These are phyloP conservation scores for Oreochromis aureus DNA, from an alignment of 2,113 vertebrate species.

Conservation along the genomic window DNA sequence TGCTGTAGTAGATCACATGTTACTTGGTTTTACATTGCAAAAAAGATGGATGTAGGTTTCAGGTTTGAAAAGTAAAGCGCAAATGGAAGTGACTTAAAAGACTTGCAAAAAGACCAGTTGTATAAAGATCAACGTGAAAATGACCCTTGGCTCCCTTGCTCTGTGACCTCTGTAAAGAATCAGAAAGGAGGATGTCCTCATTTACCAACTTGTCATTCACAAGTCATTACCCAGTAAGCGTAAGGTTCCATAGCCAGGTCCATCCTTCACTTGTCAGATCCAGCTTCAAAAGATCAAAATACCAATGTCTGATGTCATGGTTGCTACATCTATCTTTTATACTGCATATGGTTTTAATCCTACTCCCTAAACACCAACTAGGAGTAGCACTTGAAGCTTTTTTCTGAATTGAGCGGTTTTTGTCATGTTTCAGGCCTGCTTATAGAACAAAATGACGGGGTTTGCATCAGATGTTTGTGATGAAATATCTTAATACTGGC, in stretches of 20 bases:
- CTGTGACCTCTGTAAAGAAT: not conserved
- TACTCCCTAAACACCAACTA: not conserved
- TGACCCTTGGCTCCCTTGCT: not conserved
- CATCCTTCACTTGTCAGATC: not conserved
- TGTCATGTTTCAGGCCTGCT: not conserved
- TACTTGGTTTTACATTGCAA: not conserved
- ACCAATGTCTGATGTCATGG: not conserved
- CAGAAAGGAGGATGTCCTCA: not conserved
- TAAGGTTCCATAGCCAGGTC: accelerated
- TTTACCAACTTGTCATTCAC: not conserved
- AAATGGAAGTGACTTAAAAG: not conserved
- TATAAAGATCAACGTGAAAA: not conserved
- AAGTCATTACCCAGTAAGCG: not conserved
- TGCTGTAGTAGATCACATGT: not conserved
- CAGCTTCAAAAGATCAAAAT: not conserved
- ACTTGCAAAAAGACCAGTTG: not conserved
- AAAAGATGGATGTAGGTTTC: not conserved
- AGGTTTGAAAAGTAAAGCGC: not conserved
- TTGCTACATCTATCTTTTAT: not conserved
- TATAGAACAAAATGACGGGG: not conserved
- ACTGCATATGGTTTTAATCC: not conserved
- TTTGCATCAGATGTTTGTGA: not conserved
- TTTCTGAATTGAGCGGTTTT: not conserved
- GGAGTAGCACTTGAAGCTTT: not conserved
- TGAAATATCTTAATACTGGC: not conserved